Percentiles rank a stretch among this genome's conserved stretches.
phyloP scores from a whole-genome alignment of 2,113 vertebrate genomes.

The Plecturocebus donacophilus region DNA sequence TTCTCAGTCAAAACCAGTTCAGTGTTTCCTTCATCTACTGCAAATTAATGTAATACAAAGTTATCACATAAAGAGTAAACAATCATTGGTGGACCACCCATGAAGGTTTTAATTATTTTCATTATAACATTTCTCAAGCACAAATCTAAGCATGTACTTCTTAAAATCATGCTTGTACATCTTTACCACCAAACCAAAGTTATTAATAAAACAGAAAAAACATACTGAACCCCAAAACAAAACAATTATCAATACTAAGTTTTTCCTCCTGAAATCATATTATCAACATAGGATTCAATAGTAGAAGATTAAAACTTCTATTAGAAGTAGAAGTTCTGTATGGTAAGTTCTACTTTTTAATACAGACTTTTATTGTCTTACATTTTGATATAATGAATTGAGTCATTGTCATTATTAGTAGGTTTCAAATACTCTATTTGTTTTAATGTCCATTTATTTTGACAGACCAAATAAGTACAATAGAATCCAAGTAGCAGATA shows the following conservation, averaged over 20 bases:
- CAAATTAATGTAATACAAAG: not conserved
- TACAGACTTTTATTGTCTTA: not conserved
- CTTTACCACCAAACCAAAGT: not conserved
- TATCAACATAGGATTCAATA: not conserved
- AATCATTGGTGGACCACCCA: not conserved
- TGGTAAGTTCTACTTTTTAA: not conserved
- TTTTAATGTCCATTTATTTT: not conserved
- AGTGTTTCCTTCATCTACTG: not conserved
- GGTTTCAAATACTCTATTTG: not conserved
- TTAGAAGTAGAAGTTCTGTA: not conserved
- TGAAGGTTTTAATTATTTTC: constrained; percentile 14
- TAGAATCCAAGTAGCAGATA: not conserved
- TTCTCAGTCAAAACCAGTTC: not conserved
- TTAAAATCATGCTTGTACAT: not conserved
- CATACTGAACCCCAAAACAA: not conserved
- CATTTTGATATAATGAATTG: not conserved
- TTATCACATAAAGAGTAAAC: constrained; percentile 21
- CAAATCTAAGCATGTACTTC: not conserved
- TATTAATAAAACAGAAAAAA: not conserved
- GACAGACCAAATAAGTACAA: not conserved
- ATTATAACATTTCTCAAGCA: not conserved
- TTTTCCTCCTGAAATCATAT: not conserved
- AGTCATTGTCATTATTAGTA: not conserved
- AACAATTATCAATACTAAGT: not conserved
- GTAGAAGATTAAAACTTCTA: not conserved